Base-by-base conservation (phyloP, 2,888 invertebrate genomes). In the Drosophila greeni region DNA sequence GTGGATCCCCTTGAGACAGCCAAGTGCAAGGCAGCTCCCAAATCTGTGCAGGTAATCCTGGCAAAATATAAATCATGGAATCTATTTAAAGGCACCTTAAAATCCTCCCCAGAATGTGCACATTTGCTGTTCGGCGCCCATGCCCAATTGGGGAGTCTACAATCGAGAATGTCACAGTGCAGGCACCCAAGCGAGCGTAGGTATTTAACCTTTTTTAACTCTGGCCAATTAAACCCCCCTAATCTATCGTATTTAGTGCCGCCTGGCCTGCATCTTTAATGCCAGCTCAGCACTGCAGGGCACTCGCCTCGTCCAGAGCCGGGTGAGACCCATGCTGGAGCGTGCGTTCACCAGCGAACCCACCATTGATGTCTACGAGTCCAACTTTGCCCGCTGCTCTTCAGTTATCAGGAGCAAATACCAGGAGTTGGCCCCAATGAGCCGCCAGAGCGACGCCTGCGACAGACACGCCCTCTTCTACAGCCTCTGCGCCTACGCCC, bases 251-350 rank as follows among this genome's bases (percentile, higher is more conserved):
- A 1, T 14, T 0, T 40, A 83, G 82, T 82, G 82, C 43, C 81
- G 77, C 6, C 47, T 82, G n/a, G 75, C 57, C 1, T 82, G 82
- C 67, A 73, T 82, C n/a, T 82, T 82, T 23, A 79, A 81, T 62
- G 70, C 56, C 8, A 72, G 70, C 5, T 55, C 47, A 8, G 66
- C 70, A 5, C 40, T 82, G 52, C 64, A 70, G 1, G 74, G 69
- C 12, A 65, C 36, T 5, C 55, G 45, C 1, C 57, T 82, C 3
- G 68, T 69, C n/a, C 26, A 64, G 0, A 40, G n/a, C 3, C 55
- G 61, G 1, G 52, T 82, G 11, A 64, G 79, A 20, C 70, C 79
- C 18, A 82, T 82, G 81, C 29, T 82, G 49, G 56, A 75, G 29
- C 72, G 71, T 7, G 75, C 71, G 11, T 81, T 73, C 11, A 18